Percentiles rank a stretch among this genome's conserved stretches.
These are phyloP conservation scores for Aradus depressus DNA, from an alignment of 2,888 invertebrate genomes.

Conservation along the genomic window DNA sequence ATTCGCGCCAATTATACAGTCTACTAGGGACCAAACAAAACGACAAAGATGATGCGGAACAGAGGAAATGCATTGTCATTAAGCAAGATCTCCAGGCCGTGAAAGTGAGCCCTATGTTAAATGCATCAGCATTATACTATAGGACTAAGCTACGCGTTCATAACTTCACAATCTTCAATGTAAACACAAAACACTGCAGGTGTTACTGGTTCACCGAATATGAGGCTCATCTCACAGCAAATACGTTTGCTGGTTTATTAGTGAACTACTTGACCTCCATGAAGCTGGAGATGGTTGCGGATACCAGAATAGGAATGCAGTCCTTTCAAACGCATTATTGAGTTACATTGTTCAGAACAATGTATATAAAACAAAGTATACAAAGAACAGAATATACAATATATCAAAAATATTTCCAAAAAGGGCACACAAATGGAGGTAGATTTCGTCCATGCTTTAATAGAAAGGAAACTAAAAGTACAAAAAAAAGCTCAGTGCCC, in stretches of 20 bases:
- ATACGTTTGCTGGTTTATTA: neutral
- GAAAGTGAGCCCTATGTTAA: neutral
- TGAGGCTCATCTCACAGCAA: neutral
- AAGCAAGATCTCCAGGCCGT: neutral
- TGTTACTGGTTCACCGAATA: constrained; percentile 1
- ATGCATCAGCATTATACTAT: constrained; percentile 7
- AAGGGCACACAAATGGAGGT: no score
- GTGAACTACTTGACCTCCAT: no score
- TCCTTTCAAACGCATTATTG: neutral
- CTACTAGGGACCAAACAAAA: no score
- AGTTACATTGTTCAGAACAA: neutral
- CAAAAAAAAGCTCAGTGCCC: no score
- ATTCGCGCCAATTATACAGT: neutral
- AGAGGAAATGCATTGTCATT: neutral
- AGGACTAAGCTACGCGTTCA: constrained; percentile 7
- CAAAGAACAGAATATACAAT: no score
- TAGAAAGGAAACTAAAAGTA: no score
- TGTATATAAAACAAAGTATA: no score
- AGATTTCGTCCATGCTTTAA: no score
- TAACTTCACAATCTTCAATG: constrained; percentile 2
- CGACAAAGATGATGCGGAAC: constrained; percentile 4
- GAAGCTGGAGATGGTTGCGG: no score
- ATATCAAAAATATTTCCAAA: no score
- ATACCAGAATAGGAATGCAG: neutral
- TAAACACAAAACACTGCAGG: neutral